Evolutionary conservation across 2,797 vertebrate species (phyloP), one percentile per base, ranked within the genome.

Genomic region (Columba guinea): DNA sequence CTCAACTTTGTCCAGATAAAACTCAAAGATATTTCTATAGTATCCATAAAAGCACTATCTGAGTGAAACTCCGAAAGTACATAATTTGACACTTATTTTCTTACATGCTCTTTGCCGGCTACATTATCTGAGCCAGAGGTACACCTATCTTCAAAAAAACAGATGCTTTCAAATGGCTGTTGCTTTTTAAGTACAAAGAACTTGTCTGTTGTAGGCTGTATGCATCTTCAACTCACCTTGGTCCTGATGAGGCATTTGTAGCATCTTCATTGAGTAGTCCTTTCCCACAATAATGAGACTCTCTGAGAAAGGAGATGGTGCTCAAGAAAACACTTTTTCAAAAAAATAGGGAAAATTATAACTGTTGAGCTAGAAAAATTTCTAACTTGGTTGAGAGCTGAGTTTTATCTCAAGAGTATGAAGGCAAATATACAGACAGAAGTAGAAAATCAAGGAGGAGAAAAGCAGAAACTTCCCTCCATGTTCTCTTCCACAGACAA

Each of bases 131-230:
- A 88, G 28, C 10, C 63, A 87, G 26, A 92, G 28, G 56, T 44
- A 35, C 26, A 65, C n/a, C 7, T 46, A 11, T 79, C 19, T 63
- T 82, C 20, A 81, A 62, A 90, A 90, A 90, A 86, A 0, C 14
- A 88, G 44, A 75, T 51, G 34, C 20, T 91, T 93, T 92, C 64
- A 89, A 93, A 70, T 13, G 26, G 20, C n/a, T 80, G 46, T n/a
- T 89, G 41, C 32, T 63, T 92, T 91, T 74, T 88, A 84, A 93
- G 58, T 69, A 92, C 58, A 75, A 70, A 82, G 39, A 89, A 60
- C 24, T 85, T 87, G 32, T 53, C 56, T 53, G 16, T 34, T 70
- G 44, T 58, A 62, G 49, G 62, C 59, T 59, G 9, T 20, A 35
- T 12, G 7, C 13, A 56, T 68, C 65, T 88, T 80, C 59, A 70